Base-by-base conservation (phyloP, 2,113 vertebrate genomes). In the Misgurnus mizolepis region DNA sequence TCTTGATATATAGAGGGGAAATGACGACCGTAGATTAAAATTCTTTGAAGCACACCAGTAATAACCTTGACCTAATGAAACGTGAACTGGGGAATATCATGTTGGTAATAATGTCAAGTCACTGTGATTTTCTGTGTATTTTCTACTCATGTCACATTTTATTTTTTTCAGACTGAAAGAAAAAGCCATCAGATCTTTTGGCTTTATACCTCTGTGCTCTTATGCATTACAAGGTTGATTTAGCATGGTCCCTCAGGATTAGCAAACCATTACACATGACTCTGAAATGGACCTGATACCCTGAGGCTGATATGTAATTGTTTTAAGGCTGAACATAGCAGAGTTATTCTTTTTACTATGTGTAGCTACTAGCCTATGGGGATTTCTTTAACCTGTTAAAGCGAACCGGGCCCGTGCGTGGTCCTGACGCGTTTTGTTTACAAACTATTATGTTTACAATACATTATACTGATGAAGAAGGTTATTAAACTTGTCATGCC, bases 221-320 rank as follows among this genome's bases (percentile, higher is more conserved):
- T 64, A 34, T 41, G 69, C 86, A 90, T 87, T 90, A 85, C 83
- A 87, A 82, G 87, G 71, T 85, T 89, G 86, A 88, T 86, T 88
- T 88, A 84, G 74, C 67, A 82, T 69, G 79, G 76, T 86, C 86
- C 86, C 87, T 27, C 10, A 71, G 83, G 86, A 83, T 64, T 62
- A 85, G 83, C n/a, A 86, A 85, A 76, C 83, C 69, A 87, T 88
- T 86, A 88, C 79, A 84, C 73, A 60, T 61, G 53, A 56, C 80
- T 77, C 50, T 80, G 61, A 81, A 68, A 61, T 68, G 73, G 80
- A 87, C 80, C 85, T 85, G 75, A 73, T 74, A 70, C 65, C 78
- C 45, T 50, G 45, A 75, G 83, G 66, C 58, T 78, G 73, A 85
- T 65, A 85, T 79, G 67, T 49, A 68, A 40, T 47, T 77, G 2